Evolutionary conservation across 2,113 vertebrate genomes (phyloP), one percentile per base, ranked within the genome.

Genomic region (Lutjanus erythropterus): DNA sequence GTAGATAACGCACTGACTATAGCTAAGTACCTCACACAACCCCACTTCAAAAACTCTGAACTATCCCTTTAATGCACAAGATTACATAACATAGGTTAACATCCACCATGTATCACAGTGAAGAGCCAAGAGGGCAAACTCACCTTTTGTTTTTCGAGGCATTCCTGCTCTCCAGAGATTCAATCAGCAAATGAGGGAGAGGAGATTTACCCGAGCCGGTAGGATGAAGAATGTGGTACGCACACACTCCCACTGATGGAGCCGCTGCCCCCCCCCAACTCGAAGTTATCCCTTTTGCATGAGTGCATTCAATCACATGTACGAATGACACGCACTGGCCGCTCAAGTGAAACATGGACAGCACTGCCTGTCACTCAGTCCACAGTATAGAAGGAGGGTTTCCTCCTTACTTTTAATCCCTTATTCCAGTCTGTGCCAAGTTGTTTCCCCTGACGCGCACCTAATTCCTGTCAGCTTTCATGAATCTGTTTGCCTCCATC

Each of bases 201-300:
- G 56, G 78, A 83, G 87, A 88, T 90, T 91, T 80, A 71, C 33
- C 50, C 61, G n/a, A 85, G 82, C 67, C 2, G 53, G 37, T 74
- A 33, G 46, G 42, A 86, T 75, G 72, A 78, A 85, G 89, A 84
- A 80, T 80, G 81, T 75, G 56, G 72, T 71, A 77, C 41, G 62
- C 80, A 76, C 82, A 78, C 81, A 66, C 71, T 53, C 44, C 19
- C 77, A 85, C 62, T 77, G 71, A 90, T 88, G 84, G 66, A 86
- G 75, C 60, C 37, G 66, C 80, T 61, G 16, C 79, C 47, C 62
- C 62, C 65, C 39, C 31, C 37, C 58, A 2, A 14, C 14, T 27
- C 9, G 1, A 9, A 82, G 39, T 89, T 88, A 79, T 86, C 76
- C 81, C 62, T 71, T 87, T 71, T 87, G 80, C 86, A 79, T 80